Percentiles rank a stretch among this genome's conserved stretches.
Conservation (phyloP, 2,888 invertebrate species). For the Melikaiella ostensackeni region DNA sequence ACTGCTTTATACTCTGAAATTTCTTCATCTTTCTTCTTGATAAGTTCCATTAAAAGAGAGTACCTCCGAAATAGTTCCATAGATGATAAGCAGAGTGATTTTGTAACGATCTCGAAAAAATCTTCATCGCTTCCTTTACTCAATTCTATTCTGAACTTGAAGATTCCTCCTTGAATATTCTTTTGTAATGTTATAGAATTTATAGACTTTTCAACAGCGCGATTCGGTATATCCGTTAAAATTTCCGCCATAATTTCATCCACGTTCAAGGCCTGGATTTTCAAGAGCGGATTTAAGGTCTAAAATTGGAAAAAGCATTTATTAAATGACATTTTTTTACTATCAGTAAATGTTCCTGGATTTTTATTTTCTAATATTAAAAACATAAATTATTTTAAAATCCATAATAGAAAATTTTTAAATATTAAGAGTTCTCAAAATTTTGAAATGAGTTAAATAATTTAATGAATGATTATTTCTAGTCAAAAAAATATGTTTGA, state of each 20-base stretch:
- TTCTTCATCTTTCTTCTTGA: conserved; percentile 70
- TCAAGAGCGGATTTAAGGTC: conserved; percentile 67
- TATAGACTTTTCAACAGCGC: conserved; percentile 52
- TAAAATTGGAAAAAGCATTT: conserved; percentile 49
- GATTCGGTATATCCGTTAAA: conserved; percentile 62
- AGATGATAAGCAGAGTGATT: conserved; percentile 62
- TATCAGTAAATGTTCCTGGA: too few relatives aligned
- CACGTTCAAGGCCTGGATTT: conserved; percentile 58
- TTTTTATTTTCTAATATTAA: too few relatives aligned
- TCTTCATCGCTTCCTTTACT: conserved; percentile 57
- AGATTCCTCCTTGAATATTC: conserved; percentile 60
- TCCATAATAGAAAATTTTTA: too few relatives aligned
- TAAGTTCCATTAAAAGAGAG: conserved; percentile 60
- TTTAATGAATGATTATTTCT: too few relatives aligned
- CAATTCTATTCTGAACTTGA: conserved; percentile 66
- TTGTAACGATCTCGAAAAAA: conserved; percentile 65
- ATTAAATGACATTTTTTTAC: background rate
- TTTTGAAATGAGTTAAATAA: too few relatives aligned
- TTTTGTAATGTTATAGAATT: conserved; percentile 61
- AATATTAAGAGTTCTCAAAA: too few relatives aligned
- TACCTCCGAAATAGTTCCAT: conserved; percentile 62
- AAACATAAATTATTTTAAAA: too few relatives aligned
- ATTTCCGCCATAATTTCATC: conserved; percentile 58
- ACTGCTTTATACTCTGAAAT: conserved; percentile 70
- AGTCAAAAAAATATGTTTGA: too few relatives aligned